Base-by-base conservation (phyloP, 2,797 vertebrate genomes). In the Brachyrhaphis roseni region DNA sequence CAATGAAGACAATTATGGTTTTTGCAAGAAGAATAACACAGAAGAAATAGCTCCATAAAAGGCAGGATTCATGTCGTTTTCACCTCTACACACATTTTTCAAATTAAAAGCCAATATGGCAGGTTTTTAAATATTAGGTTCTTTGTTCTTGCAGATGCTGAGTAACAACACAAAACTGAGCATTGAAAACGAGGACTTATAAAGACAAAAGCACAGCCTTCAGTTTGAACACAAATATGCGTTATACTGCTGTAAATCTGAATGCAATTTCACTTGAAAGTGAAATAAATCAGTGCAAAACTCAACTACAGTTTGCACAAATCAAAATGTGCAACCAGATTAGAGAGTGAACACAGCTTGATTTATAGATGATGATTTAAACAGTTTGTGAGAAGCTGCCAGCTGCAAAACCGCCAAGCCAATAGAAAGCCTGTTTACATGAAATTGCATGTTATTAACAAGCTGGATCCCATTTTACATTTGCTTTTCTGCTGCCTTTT, bases 1-100 rank as follows among this genome's bases (percentile, higher is more conserved):
- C 90, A 91, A 91, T 91, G 89, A 93, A 93, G 89, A 93, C 93
- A 94, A 94, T 94, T 93, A 94, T 93, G 93, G 93, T 82, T 91
- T 85, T 84, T 91, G 90, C 73, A 39, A 87, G 82, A 84, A 64
- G 93, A 90, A 92, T 85, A 91, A 91, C 86, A 88, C 86, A 88
- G 87, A 89, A 86, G 86, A 87, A 91, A 89, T 45, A 87, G 88
- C 86, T 92, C 93, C 93, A 89, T 94, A 93, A 92, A 95, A 94
- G 93, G 93, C 84, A 90, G 88, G 87, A 87, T 88, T 79, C 82
- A 80, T 81, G 84, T 85, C 74, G 83, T 84, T 86, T 91, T 92
- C 87, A 92, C 91, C 87, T 90, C 88, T 45, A 74, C 81, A 74
- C 85, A 93, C 77, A 80, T 88, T 90, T 90, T 91, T 88, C 73